Evolutionary conservation across 2,888 invertebrate species (phyloP).

Genomic region (Petrolisthes manimaculis): DNA sequence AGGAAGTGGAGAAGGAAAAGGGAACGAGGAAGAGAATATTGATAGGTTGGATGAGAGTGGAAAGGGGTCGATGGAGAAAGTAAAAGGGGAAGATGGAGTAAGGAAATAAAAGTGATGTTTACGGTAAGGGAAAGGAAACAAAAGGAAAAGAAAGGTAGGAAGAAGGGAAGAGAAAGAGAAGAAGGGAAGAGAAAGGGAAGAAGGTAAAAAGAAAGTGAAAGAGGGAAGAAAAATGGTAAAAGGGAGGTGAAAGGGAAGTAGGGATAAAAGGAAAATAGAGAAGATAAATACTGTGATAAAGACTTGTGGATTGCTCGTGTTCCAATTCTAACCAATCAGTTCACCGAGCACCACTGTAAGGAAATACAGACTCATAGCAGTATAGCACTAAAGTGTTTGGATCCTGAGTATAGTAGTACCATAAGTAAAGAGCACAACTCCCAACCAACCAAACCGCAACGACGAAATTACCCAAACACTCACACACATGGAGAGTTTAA

Average conservation of each 20-base stretch:
- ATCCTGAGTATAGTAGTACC: background rate
- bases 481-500: background rate
- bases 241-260: background rate
- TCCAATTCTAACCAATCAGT: too few relatives aligned
- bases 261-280: background rate
- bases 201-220: background rate
- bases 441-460: too few relatives aligned
- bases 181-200: background rate
- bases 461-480: background rate
- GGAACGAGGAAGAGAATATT: background rate
- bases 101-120: conserved; percentile 3
- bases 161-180: background rate
- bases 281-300: too few relatives aligned
- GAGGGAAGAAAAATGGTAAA: background rate
- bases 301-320: too few relatives aligned
- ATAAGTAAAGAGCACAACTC: background rate
- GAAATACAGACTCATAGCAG: too few relatives aligned
- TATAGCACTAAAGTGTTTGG: too few relatives aligned
- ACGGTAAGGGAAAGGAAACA: conserved; percentile 13
- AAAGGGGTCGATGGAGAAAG: background rate
- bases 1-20: background rate
- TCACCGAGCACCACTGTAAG: too few relatives aligned
- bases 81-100: background rate
- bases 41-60: background rate
- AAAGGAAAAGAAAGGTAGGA: background rate